Base-by-base conservation (phyloP, 2,797 vertebrate genomes). In the Danio kyathit region DNA sequence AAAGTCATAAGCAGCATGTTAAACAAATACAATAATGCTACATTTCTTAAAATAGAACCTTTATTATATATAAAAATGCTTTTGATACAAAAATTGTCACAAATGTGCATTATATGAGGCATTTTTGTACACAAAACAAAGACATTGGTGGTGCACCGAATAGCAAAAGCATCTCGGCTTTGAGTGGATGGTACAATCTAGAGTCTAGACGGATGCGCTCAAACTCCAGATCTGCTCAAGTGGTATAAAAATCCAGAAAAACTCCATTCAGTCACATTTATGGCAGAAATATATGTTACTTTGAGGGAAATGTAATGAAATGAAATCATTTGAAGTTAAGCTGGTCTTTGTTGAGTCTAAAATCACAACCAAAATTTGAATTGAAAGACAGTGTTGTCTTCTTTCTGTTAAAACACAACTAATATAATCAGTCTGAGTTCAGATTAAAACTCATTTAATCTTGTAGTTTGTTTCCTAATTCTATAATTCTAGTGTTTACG, bases 41-140 rank as follows among this genome's bases (percentile, higher is more conserved):
- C 1, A 17, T 87, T 94, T 89, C 83, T 92, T 93, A 94, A 95
- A 95, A 95, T 94, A 94, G 83, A 94, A 91, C 89, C 91, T 95
- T 95, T 94, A 95, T 88, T 88, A 93, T 95, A 93, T 93, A 94
- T 93, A 94, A 94, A 94, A 94, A 92, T 92, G 92, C 84, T 91
- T 93, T 91, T 91, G 87, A 92, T 95, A 93, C 87, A 94, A 94
- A 93, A 94, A 91, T 88, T 57, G 84, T 92, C 90, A 90, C 84
- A 88, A 89, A 88, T 91, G 89, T 91, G 90, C 88, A 90, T 89
- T 90, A 90, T 84, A 92, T 83, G 89, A 92, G 91, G 89, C 88
- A 91, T 92, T 88, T 92, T 88, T 90, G 90, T 88, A 89, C 83
- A 86, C 75, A 89, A 85, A 78, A 80, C 88, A 84, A 85, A 85